Evolutionary conservation across 2,113 vertebrate species (phyloP).

Genomic region (Callocephalon fimbriatum): DNA sequence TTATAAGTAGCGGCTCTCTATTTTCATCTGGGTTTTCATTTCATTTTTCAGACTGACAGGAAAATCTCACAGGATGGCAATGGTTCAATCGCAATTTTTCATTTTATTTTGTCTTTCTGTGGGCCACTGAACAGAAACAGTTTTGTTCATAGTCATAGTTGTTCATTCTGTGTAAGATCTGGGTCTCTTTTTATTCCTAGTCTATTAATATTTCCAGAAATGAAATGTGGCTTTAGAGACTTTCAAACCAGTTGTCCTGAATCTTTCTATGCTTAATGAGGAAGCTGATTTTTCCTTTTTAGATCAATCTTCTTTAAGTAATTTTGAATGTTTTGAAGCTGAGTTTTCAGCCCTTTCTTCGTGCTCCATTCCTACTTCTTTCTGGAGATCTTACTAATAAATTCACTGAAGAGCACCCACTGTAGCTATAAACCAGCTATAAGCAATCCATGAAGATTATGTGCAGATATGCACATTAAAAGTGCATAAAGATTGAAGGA

Average conservation of each 20-base stretch:
- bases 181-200: neutral
- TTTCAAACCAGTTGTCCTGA: neutral
- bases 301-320: neutral
- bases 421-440: neutral
- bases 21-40: neutral
- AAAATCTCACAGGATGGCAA: neutral
- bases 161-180: neutral
- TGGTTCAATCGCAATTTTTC: neutral
- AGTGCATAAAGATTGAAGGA: neutral
- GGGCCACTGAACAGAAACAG: neutral
- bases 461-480: neutral
- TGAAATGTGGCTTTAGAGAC: neutral
- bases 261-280: neutral
- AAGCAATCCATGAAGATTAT: neutral
- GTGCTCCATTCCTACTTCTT: neutral
- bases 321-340: neutral
- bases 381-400: neutral
- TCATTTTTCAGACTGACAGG: neutral
- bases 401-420: neutral
- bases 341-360: neutral
- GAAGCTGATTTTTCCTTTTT: neutral
- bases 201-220: neutral
- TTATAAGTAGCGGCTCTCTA: neutral
- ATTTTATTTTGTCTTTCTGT: neutral
- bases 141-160: neutral